Conservation (phyloP, 2,113 vertebrate genomes). For the Brachyistius frenatus region DNA sequence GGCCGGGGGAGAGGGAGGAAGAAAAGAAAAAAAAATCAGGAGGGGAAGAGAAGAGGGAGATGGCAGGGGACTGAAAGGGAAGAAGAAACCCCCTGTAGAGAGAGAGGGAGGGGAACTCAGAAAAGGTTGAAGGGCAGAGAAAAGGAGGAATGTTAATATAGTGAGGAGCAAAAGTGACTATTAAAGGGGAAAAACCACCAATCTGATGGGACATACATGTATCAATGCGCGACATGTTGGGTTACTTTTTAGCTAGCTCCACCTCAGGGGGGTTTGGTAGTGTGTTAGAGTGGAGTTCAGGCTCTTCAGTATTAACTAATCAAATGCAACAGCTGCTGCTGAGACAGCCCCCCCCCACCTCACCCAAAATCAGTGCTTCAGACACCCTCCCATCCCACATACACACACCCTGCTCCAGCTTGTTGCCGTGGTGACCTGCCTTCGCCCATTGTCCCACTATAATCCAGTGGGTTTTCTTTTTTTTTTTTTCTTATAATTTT, state of each 20-base stretch:
- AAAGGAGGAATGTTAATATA: conserved; percentile 74
- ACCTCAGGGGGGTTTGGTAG: conserved; percentile 29
- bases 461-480: conserved; percentile 66
- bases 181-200: conserved; percentile 41
- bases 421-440: conserved; percentile 83
- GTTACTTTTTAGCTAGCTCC: conserved; percentile 45
- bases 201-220: conserved; percentile 47
- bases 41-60: conserved; percentile 61
- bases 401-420: conserved; percentile 68
- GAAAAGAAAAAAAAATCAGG: conserved; percentile 38
- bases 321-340: conserved; percentile 83
- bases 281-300: conserved; percentile 36
- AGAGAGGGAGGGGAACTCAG: conserved; percentile 69
- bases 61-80: conserved; percentile 77
- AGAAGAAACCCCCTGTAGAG: conserved; percentile 76
- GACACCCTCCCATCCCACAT: conserved; percentile 63
- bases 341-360: conserved; percentile 38
- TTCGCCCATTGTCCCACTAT: conserved; percentile 77
- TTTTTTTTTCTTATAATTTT: neutral
- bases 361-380: conserved; percentile 62
- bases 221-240: conserved; percentile 30
- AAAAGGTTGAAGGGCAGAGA: conserved; percentile 78
- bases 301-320: conserved; percentile 73
- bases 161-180: conserved; percentile 60
- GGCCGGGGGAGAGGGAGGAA: conserved; percentile 56